Conservation (phyloP, 2,888 invertebrate genomes). For the Anodontia alba region DNA sequence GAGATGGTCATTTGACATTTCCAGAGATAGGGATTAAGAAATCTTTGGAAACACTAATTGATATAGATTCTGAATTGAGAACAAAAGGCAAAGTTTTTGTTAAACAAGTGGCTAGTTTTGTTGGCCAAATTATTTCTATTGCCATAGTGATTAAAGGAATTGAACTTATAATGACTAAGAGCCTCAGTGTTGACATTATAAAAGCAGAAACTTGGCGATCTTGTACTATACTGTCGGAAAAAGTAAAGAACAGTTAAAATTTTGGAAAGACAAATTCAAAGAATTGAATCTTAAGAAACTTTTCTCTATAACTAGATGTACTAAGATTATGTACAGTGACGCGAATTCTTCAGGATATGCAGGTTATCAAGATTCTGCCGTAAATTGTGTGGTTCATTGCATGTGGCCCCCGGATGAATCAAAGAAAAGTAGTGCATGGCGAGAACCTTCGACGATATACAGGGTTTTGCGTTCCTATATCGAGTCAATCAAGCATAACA, state of each 20-base stretch:
- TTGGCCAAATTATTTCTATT: background rate
- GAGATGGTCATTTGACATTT: too few relatives aligned
- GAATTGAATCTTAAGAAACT: background rate
- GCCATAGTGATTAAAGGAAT: background rate
- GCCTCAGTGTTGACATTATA: too few relatives aligned
- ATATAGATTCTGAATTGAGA: too few relatives aligned
- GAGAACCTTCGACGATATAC: background rate
- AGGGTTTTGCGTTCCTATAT: background rate
- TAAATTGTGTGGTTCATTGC: background rate
- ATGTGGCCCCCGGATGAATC: background rate
- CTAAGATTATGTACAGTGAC: background rate
- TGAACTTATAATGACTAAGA: too few relatives aligned
- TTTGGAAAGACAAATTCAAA: conserved; percentile 6
- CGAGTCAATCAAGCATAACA: background rate
- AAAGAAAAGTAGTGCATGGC: background rate
- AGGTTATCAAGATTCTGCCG: background rate
- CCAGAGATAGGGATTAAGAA: too few relatives aligned
- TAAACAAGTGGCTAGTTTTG: background rate
- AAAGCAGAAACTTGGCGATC: too few relatives aligned
- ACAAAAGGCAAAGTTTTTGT: background rate
- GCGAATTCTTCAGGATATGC: background rate
- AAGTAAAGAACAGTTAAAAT: too few relatives aligned
- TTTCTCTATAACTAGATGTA: background rate
- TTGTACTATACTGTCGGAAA: background rate
- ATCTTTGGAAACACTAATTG: too few relatives aligned